Conservation (phyloP, 2,797 vertebrate species). For the Ctenosaura bakeri region DNA sequence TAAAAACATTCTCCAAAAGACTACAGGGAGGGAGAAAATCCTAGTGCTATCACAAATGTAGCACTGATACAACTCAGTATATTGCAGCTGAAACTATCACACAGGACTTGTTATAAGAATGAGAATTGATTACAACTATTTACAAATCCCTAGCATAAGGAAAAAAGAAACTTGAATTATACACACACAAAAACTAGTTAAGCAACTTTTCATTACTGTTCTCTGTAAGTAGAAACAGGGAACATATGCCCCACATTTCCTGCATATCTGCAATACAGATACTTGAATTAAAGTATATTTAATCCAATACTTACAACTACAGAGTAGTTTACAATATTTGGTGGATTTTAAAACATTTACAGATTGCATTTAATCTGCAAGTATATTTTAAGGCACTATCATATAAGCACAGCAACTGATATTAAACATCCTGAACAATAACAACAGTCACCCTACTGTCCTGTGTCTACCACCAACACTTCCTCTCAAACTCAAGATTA, state of each 20-base stretch:
- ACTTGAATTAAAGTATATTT: too few species aligned
- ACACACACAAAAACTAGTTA: background rate
- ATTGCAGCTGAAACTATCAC: background rate
- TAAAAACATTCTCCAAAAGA: background rate
- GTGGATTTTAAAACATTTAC: too few species aligned
- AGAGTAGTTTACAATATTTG: too few species aligned
- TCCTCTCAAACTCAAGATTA: background rate
- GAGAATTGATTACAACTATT: background rate
- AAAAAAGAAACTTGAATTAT: background rate
- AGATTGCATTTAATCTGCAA: background rate
- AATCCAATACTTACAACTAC: too few species aligned
- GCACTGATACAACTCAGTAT: background rate
- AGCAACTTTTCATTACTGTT: background rate
- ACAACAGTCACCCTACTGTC: background rate
- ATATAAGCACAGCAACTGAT: background rate
- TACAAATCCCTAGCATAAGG: background rate
- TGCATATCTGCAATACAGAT: too few species aligned
- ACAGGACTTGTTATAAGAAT: background rate
- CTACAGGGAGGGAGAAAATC: background rate
- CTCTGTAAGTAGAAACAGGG: too few species aligned
- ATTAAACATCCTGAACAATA: background rate
- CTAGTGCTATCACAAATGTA: background rate
- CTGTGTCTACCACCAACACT: background rate
- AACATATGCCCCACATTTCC: too few species aligned
- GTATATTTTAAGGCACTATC: background rate